These are phyloP conservation scores for Orthosia cruda DNA, from an alignment of 2,888 invertebrate genomes.

Conservation along the genomic window DNA sequence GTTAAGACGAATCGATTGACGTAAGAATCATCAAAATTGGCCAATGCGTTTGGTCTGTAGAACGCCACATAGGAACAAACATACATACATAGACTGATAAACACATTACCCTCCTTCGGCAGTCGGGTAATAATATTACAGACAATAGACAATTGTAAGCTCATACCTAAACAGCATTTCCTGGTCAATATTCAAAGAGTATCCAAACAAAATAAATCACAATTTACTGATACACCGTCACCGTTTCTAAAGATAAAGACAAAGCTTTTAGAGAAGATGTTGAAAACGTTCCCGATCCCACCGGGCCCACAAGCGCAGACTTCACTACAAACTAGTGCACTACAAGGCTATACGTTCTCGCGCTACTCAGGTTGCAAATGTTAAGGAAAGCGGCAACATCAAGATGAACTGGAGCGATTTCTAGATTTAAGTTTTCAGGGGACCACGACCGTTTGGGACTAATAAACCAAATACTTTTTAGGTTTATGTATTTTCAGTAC, in stretches of 20 bases:
- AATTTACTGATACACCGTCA: conserved; percentile 22
- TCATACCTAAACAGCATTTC: background rate
- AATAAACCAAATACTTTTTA: background rate
- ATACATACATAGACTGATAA: too few relatives aligned
- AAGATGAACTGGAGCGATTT: conserved; percentile 29
- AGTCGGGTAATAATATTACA: too few relatives aligned
- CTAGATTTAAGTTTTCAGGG: background rate
- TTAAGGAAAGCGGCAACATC: conserved; percentile 26
- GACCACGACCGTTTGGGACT: background rate
- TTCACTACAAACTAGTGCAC: conserved; percentile 52
- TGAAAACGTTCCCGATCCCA: conserved; percentile 55
- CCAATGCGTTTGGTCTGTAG: too few relatives aligned
- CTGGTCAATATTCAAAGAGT: conserved; percentile 5
- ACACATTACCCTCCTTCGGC: too few relatives aligned
- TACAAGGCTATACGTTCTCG: conserved; percentile 38
- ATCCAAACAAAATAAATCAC: conserved; percentile 1
- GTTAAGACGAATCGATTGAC: too few relatives aligned
- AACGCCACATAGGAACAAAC: too few relatives aligned
- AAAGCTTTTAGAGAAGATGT: conserved; percentile 51
- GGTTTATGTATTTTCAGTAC: background rate
- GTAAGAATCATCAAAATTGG: too few relatives aligned
- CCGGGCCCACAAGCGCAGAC: conserved; percentile 54
- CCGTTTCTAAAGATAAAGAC: conserved; percentile 38
- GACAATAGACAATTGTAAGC: background rate
- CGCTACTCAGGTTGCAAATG: conserved; percentile 39